These are phyloP conservation scores for Philopotamus ludificatus DNA, from an alignment of 1,140 invertebrate species.

Conservation along the genomic window DNA sequence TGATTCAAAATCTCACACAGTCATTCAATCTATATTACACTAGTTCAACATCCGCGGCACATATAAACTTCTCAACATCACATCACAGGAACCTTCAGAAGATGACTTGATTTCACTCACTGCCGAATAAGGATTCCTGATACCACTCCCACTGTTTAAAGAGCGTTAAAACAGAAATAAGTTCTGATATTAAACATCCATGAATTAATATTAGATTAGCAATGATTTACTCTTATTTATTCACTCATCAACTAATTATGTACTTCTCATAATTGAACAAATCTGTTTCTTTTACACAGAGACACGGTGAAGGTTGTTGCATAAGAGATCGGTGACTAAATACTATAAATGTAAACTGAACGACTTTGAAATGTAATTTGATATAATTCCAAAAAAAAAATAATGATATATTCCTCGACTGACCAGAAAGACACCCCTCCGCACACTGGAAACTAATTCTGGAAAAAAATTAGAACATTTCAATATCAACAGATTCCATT, in stretches of 20 bases:
- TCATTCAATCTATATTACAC: conserved; percentile 32
- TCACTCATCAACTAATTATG: conserved; percentile 19
- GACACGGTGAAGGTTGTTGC: conserved; percentile 30
- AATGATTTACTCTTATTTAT: conserved; percentile 27
- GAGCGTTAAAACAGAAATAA: conserved; percentile 36
- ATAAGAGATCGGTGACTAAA: conserved; percentile 36
- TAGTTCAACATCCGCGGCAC: conserved; percentile 33
- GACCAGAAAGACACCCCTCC: conserved; percentile 24
- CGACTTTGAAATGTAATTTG: conserved; percentile 32
- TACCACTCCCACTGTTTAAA: conserved; percentile 38
- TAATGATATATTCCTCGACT: conserved; percentile 33
- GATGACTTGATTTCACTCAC: conserved; percentile 20
- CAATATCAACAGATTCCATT: no score
- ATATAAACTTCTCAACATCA: conserved; percentile 8
- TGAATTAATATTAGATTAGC: conserved; percentile 27
- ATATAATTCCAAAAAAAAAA: conserved; percentile 36
- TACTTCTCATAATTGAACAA: conserved; percentile 32
- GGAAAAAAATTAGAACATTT: no score
- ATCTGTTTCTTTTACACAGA: conserved; percentile 18
- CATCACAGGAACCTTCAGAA: conserved; percentile 26
- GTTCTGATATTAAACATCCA: conserved; percentile 6
- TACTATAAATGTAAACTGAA: conserved; percentile 26
- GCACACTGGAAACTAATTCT: conserved; percentile 30
- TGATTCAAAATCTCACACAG: conserved; percentile 39
- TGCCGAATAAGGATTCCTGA: conserved; percentile 17